Evolutionary conservation across 2,888 invertebrate genomes (phyloP), one percentile per base, ranked within the genome.

Genomic region (Caradrina kadenii): DNA sequence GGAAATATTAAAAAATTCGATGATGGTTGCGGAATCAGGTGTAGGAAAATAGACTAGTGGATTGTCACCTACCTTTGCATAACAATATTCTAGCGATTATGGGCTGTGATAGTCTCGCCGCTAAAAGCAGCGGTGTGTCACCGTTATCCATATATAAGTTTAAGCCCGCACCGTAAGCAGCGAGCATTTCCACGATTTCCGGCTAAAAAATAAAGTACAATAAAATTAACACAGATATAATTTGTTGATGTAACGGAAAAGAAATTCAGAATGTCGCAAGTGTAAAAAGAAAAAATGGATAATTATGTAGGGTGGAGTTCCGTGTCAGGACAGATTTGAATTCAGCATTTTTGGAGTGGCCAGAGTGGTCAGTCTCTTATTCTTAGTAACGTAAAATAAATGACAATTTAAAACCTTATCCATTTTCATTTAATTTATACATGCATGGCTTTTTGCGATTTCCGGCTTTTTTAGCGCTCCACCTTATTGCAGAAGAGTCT

Each of bases 41-140:
- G 45, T 0, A 15, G 35, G 31, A 19, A 48, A 68, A 31, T 50
- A 17, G 10, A 49, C 0, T 5, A 54, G 7, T 26, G 21, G 21
- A 8, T 66, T n/a, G 45, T 66, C 22, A 48, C 55, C 89, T 93
- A 97, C 97, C 97, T 89, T 96, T 94, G 84, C 93, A 84, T 42
- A 97, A 90, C 73, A 97, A 93, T 78, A 96, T 91, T 81, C 93
- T 91, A 19, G 96, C 96, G 52, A 97, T 91, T n/a, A 91, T 88
- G 4, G 96, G 90, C 76, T 96, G 95, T 3, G 94, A 94, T 55
- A 94, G 86, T 60, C 96, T 90, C 7, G 88, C 96, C 8, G 98
- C 97, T 26, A 97, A 88, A 81, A 97, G 96, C 59, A 98, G 89
- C 0, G 98, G 97, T 0, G 97, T 97, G 74, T 97, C 97, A 2